These are phyloP conservation scores for Rafetus swinhoei DNA, from an alignment of 2,113 vertebrate genomes.

Conservation along the genomic window DNA sequence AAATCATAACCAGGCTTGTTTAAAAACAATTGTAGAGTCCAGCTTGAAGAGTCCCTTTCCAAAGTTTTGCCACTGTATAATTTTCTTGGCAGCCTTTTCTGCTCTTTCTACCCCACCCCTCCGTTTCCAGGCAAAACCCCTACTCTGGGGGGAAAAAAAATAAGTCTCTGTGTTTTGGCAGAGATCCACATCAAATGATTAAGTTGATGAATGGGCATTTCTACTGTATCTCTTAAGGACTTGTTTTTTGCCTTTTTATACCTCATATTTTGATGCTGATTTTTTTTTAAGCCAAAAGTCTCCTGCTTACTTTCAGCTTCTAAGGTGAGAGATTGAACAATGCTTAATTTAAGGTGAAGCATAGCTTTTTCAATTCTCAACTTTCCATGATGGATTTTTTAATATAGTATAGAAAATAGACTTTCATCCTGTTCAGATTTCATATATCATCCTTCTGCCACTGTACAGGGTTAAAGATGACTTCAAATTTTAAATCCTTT, in stretches of 20 bases:
- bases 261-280: conserved; percentile 8
- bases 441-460: background rate
- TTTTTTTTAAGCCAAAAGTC: background rate
- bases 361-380: background rate
- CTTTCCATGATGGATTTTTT: background rate
- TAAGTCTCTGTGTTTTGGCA: conserved; percentile 11
- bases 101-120: background rate
- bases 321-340: background rate
- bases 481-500: background rate
- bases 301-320: background rate
- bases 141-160: background rate
- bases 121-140: background rate
- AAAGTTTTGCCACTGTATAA: background rate
- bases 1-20: background rate
- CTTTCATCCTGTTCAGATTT: background rate
- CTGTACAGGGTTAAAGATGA: background rate
- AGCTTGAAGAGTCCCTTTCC: background rate
- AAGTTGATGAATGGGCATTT: background rate
- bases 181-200: background rate
- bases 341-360: conserved; percentile 23
- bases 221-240: conserved; percentile 10
- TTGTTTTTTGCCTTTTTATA: conserved; percentile 24
- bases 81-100: conserved; percentile 1
- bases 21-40: background rate
- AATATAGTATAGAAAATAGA: background rate